phyloP scores from a whole-genome alignment of 2,113 vertebrate species.

The Delphinus delphis region DNA sequence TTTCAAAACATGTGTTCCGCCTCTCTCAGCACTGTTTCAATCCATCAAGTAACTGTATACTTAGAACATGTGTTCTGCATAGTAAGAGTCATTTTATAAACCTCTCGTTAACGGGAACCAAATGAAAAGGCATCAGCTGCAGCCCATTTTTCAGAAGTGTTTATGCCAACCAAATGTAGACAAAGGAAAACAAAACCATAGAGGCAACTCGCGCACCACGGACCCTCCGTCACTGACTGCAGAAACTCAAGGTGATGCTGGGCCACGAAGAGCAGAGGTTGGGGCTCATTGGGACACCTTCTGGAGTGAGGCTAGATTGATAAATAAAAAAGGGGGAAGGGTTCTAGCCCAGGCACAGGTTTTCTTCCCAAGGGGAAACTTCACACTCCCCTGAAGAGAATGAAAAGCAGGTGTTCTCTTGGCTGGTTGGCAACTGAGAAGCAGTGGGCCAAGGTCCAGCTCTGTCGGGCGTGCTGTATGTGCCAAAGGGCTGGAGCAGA shows the following conservation, averaged over 20 bases:
- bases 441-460: background rate
- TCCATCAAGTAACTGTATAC: constrained; percentile 62
- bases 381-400: constrained; percentile 39
- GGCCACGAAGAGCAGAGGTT: background rate
- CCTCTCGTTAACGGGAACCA: constrained; percentile 48
- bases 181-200: background rate
- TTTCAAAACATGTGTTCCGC: constrained; percentile 67
- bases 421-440: background rate
- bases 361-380: constrained; percentile 15
- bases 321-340: background rate
- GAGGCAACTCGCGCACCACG: background rate
- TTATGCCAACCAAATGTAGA: constrained; percentile 51
- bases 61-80: constrained; percentile 67
- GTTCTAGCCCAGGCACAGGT: background rate
- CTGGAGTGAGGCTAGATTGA: background rate
- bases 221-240: background rate
- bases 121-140: constrained; percentile 55
- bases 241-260: background rate
- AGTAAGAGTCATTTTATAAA: constrained; percentile 61
- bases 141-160: constrained; percentile 62
- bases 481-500: background rate
- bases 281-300: background rate
- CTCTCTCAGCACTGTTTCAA: constrained; percentile 59
- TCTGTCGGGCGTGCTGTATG: background rate
- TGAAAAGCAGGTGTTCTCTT: constrained; percentile 45